Evolutionary conservation across 2,888 invertebrate species (phyloP), one percentile per base, ranked within the genome.

Genomic region (Thecocarcelia acutangulata): DNA sequence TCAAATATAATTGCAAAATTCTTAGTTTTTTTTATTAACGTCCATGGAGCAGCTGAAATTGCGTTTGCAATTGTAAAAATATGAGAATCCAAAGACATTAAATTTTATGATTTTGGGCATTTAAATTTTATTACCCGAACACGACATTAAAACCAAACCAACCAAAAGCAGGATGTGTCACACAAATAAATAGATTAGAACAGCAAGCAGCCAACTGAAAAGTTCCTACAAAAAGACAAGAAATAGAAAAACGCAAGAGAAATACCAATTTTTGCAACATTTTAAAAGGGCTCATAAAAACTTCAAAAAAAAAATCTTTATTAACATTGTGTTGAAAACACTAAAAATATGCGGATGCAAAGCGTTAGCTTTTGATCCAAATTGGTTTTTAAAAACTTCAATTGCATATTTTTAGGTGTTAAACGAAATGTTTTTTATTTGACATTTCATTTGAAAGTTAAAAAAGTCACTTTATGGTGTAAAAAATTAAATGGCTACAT

Each of bases 71-170:
- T 64, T 56, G 63, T 46, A 44, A 37, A 68, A 68, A 68, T 66
- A 58, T 37, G 40, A 48, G n/a, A 8, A 19, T 58, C 50, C 56
- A 28, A 50, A 58, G 13, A 40, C 75, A 75, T 78, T 64, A 72
- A 64, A 56, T 66, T 78, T 78, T 66, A 78, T 59, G 66, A 50
- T 52, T 72, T 78, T 78, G 70, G 66, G 52, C 72, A 78, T 72
- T 78, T 64, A 64, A 78, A 78, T 50, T 64, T 66, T 78, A 72
- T 78, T 72, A 37, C 58, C 69, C 61, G 58, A 56, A 63, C 77
- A 17, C 17, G 52, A 69, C 40, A 58, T 40, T 40, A 74, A 33
- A 64, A 68, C 21, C 37, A 68, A 76, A 15, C 15, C 50, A 68
- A 75, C 44, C 68, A 50, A 76, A 50, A 59, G 44, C 59, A 61